Base-by-base conservation (phyloP, 2,113 vertebrate genomes). In the Chaetodon trifascialis region DNA sequence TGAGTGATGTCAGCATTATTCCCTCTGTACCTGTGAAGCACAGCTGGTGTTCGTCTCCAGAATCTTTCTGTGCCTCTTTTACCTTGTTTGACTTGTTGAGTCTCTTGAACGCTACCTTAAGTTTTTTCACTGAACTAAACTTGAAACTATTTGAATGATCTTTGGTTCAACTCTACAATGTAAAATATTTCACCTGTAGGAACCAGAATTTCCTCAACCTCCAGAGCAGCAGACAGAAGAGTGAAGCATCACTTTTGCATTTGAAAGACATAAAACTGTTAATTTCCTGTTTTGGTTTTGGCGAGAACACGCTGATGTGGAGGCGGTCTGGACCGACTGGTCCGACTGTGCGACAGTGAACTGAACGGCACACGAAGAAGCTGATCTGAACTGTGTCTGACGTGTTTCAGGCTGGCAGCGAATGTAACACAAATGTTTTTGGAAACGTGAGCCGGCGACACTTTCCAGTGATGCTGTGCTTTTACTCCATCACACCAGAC, bases 31-130 rank as follows among this genome's bases (percentile, higher is more conserved):
- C 30, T 30, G 44, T 76, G 15, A 38, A 25, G 4, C 72, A n/a
- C 58, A 0, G 11, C 30, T 54, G 60, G 4, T 21, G 30, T 49
- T 67, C n/a, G 21, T 77, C 67, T 64, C 30, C 30, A 36, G 23
- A 46, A 23, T 46, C 2, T 59, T 40, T 69, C n/a, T 72, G 67
- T 86, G 73, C 86, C 88, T 82, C 30, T 30, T 30, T 30, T 30
- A 4, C 44, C 55, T 60, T 54, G 19, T 69, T 11, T 69, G 19
- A 58, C 21, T 44, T 47, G n/a, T 78, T 51, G 19, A 51, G 46
- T 34, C 5, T 63, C 64, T 56, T 72, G 14, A 56, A 73, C 9
- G 47, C 11, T 12, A 21, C 23, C 15, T 42, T 25, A 0, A 9
- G 46, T 40, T 54, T 58, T 44, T 51, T 47, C 34, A 19, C 19